phyloP scores from a whole-genome alignment of 2,797 vertebrate genomes.

The Acipenser oxyrinchus region DNA sequence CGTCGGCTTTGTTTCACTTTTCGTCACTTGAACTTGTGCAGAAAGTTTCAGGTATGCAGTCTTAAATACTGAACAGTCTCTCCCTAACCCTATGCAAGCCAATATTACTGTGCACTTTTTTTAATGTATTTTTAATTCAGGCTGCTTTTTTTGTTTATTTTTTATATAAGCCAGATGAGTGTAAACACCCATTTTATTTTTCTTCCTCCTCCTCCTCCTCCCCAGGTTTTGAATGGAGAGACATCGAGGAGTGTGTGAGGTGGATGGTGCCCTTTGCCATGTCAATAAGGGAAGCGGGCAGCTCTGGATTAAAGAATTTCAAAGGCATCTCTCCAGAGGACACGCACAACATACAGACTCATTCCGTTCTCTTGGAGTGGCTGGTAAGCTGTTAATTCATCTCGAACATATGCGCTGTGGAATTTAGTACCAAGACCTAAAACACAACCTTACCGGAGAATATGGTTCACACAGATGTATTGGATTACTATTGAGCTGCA shows the following conservation, averaged over 20 bases:
- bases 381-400: conserved; percentile 62
- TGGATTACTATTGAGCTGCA: no score
- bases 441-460: no score
- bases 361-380: conserved; percentile 73
- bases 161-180: neutral
- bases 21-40: conserved; percentile 82
- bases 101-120: no score
- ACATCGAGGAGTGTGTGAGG: conserved; percentile 79
- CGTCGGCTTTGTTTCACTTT: conserved; percentile 91
- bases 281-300: conserved; percentile 72
- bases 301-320: conserved; percentile 71
- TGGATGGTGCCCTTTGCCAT: conserved; percentile 93
- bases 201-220: neutral
- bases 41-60: conserved; percentile 77
- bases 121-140: neutral
- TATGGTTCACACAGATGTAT: no score
- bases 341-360: conserved; percentile 88
- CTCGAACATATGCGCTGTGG: no score
- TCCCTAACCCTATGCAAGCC: neutral
- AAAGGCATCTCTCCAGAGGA: conserved; percentile 70
- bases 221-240: conserved; percentile 74
- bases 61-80: neutral
- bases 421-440: no score
- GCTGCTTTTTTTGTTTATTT: neutral
- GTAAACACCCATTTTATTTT: neutral